A percentile compares a stretch with the other conserved stretches of the same genome.
Evolutionary conservation across 2,113 vertebrate genomes (phyloP).

Genomic region (Cepphus grylle): DNA sequence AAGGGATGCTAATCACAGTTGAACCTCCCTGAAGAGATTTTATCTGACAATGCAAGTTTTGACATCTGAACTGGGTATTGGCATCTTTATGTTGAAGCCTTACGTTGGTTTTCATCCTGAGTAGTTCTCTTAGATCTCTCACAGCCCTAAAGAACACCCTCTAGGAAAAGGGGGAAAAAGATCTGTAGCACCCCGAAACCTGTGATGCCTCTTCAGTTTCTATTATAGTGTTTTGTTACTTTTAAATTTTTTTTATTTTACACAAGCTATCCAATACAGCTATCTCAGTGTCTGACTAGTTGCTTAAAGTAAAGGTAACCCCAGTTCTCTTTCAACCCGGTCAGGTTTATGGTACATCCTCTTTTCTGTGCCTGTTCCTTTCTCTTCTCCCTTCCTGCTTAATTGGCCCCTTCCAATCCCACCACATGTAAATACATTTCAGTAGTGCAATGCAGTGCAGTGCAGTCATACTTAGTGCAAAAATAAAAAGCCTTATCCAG

Average conservation of each 20-base stretch:
- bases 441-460: slow-evolving; percentile 83
- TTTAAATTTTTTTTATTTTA: neutral
- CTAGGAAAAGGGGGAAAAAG: slow-evolving; percentile 2
- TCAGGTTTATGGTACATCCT: neutral
- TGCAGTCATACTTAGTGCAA: slow-evolving; percentile 82
- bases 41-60: neutral
- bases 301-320: slow-evolving; percentile 24
- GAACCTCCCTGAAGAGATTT: neutral
- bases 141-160: neutral
- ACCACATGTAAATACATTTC: slow-evolving; percentile 75
- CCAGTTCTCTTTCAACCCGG: neutral
- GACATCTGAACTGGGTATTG: neutral
- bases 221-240: neutral
- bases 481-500: slow-evolving; percentile 72
- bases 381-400: slow-evolving; percentile 46
- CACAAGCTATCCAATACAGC: slow-evolving; percentile 1
- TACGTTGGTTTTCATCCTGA: neutral
- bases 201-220: slow-evolving; percentile 18
- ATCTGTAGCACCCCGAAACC: slow-evolving; percentile 6
- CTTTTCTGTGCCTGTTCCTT: slow-evolving; percentile 19
- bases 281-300: slow-evolving; percentile 60
- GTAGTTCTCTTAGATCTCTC: neutral
- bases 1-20: slow-evolving; percentile 5
- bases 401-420: slow-evolving; percentile 59
- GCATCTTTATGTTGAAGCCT: neutral